Conservation (phyloP, 2,113 vertebrate genomes). For the Dendropsophus ebraccatus region DNA sequence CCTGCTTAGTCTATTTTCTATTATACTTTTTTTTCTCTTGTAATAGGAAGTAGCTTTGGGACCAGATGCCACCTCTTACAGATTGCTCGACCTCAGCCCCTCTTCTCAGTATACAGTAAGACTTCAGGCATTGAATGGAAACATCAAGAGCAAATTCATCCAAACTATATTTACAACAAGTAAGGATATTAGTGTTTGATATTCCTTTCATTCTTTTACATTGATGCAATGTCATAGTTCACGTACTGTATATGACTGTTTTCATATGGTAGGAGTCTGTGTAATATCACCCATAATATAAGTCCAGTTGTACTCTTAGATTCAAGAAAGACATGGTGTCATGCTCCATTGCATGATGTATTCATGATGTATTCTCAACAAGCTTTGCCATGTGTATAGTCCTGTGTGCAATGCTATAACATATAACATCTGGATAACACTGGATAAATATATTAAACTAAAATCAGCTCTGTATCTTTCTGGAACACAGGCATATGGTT, state of each 20-base stretch:
- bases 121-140: conserved; percentile 84
- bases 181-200: conserved; percentile 68
- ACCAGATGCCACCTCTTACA: conserved; percentile 85
- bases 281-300: too few relatives aligned
- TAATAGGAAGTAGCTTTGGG: conserved; percentile 85
- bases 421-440: background rate
- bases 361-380: background rate
- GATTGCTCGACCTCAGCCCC: conserved; percentile 82
- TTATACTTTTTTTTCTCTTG: conserved; percentile 17
- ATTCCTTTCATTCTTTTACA: background rate
- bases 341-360: background rate
- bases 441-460: background rate
- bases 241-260: too few relatives aligned
- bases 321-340: background rate
- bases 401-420: background rate
- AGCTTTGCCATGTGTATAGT: background rate
- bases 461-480: background rate
- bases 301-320: too few relatives aligned
- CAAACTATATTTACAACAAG: conserved; percentile 86
- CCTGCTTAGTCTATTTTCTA: background rate
- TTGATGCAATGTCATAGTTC: background rate
- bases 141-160: conserved; percentile 82
- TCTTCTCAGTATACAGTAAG: conserved; percentile 85
- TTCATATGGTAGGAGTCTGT: background rate
- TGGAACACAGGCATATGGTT: too few relatives aligned